Percentiles rank a stretch among this genome's conserved stretches.
phyloP scores from a whole-genome alignment of 1,140 invertebrate genomes.

The Bombus pascuorum region DNA sequence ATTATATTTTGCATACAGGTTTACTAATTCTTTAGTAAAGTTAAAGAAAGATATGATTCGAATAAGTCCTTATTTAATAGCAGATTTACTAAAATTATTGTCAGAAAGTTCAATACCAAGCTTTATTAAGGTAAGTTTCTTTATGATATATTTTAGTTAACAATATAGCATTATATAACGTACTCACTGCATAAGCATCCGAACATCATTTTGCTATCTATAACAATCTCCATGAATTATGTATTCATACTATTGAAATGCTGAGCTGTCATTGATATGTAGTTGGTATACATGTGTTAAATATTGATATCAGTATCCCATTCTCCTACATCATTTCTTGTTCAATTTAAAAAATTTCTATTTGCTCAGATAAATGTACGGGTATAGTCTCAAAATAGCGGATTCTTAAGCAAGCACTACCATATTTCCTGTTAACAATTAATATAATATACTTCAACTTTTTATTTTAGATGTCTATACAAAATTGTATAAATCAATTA shows the following conservation, averaged over 20 bases:
- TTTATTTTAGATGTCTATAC: constrained; percentile 74
- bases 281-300: background rate
- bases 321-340: background rate
- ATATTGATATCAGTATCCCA: background rate
- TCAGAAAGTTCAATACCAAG: constrained; percentile 74
- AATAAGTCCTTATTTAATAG: constrained; percentile 77
- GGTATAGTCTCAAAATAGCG: background rate
- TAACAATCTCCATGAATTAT: too few relatives aligned
- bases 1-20: constrained; percentile 61
- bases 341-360: background rate
- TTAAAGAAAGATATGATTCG: constrained; percentile 77
- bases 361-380: background rate
- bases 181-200: background rate
- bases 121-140: constrained; percentile 78
- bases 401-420: background rate
- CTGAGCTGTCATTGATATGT: background rate
- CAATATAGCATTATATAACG: background rate
- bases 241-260: background rate
- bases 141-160: background rate
- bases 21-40: constrained; percentile 72
- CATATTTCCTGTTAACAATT: background rate
- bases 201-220: background rate
- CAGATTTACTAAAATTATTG: constrained; percentile 79
- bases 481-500: constrained; percentile 75
- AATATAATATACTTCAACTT: constrained; percentile 39